A percentile compares a stretch with the other conserved stretches of the same genome.
These are phyloP conservation scores for Cranoglanis bouderius DNA, from an alignment of 2,113 vertebrate species.

Conservation along the genomic window DNA sequence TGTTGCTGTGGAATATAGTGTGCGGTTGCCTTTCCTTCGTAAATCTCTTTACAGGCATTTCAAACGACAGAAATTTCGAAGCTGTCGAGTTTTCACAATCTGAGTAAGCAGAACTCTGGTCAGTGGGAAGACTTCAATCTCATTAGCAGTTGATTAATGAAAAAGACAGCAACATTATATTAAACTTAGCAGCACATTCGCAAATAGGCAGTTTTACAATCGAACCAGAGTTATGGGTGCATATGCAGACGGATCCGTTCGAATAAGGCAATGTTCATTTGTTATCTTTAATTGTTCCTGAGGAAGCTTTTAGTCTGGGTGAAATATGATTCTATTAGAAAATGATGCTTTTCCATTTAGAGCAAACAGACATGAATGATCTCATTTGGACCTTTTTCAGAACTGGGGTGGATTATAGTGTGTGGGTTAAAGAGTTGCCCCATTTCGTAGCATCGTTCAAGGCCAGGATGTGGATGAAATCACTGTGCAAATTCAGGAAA, in stretches of 20 bases:
- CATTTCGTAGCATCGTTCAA: constrained; percentile 46
- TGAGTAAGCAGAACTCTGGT: constrained; percentile 60
- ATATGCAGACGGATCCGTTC: constrained; percentile 63
- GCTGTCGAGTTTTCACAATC: constrained; percentile 40
- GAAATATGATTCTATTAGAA: constrained; percentile 72
- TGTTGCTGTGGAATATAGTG: neutral
- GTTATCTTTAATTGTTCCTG: constrained; percentile 77
- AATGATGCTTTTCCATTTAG: constrained; percentile 58
- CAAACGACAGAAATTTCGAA: neutral
- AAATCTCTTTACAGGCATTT: neutral
- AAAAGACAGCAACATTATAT: constrained; percentile 69
- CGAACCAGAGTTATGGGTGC: constrained; percentile 74
- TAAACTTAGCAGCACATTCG: constrained; percentile 67
- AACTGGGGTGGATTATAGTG: constrained; percentile 50
- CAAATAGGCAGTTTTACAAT: constrained; percentile 74
- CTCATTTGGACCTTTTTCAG: constrained; percentile 58
- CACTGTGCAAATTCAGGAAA: constrained; percentile 19
- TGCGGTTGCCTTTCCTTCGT: neutral
- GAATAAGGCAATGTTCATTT: constrained; percentile 72
- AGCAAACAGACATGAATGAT: constrained; percentile 60
- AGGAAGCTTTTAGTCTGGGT: constrained; percentile 75
- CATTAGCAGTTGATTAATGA: constrained; percentile 77
- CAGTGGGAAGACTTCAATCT: constrained; percentile 66
- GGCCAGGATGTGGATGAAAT: constrained; percentile 35
- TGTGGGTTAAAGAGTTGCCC: constrained; percentile 42